Conservation (phyloP, 2,888 invertebrate genomes). For the Drosophila putrida region DNA sequence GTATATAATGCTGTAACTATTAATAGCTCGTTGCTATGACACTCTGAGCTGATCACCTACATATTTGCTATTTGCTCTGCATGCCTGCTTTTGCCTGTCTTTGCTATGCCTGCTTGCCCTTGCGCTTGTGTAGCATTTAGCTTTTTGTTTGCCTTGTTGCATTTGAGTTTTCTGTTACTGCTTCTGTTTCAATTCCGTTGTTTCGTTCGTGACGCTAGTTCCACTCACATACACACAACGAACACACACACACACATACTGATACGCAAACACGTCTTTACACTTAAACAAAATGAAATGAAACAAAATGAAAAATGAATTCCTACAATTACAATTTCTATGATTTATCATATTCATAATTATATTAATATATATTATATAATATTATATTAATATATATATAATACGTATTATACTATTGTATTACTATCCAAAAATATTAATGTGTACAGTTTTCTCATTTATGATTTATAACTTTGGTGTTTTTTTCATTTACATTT, state of each 20-base stretch:
- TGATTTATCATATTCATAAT: slow-evolving; percentile 25
- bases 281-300: slow-evolving; percentile 27
- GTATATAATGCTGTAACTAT: slow-evolving; percentile 9
- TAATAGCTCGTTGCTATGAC: slow-evolving; percentile 35
- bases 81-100: slow-evolving; percentile 25
- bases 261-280: slow-evolving; percentile 23
- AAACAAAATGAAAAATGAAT: slow-evolving; percentile 27
- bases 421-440: slow-evolving; percentile 31
- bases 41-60: slow-evolving; percentile 20
- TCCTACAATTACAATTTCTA: slow-evolving; percentile 20
- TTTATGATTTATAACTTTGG: slow-evolving; percentile 5
- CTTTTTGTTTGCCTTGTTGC: slow-evolving; percentile 39
- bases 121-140: slow-evolving; percentile 54
- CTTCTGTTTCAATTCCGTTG: slow-evolving; percentile 38
- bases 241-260: slow-evolving; percentile 20
- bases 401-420: slow-evolving; percentile 5
- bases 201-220: slow-evolving; percentile 48
- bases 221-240: slow-evolving; percentile 22
- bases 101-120: slow-evolving; percentile 14
- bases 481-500: slow-evolving; percentile 37
- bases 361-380: slow-evolving; percentile 7
- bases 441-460: slow-evolving; percentile 27
- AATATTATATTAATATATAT: slow-evolving; percentile 13
- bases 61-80: slow-evolving; percentile 31
- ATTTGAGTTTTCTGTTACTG: slow-evolving; percentile 12